phyloP scores from a whole-genome alignment of 92 coral and sea anemone species.

The Zoanthus solanderi region DNA sequence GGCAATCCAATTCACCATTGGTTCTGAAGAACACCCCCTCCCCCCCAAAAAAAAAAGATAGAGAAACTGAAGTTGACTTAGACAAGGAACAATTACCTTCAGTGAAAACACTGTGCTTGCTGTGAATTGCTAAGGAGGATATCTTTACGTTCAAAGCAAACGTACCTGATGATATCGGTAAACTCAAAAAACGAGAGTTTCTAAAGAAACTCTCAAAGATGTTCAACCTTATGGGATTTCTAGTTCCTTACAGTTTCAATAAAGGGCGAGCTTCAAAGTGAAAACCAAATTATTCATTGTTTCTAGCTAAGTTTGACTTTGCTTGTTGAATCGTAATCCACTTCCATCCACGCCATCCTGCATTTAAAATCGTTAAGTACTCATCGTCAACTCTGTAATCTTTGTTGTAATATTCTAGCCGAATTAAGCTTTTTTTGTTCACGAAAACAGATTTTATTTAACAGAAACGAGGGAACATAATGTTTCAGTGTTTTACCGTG shows the following conservation, averaged over 20 bases:
- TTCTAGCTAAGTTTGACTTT: constrained; percentile 1
- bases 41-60: constrained; percentile 1
- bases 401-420: too few species aligned
- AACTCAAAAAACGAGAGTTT: constrained; percentile 60
- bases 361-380: not conserved
- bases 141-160: constrained; percentile 55
- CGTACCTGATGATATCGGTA: constrained; percentile 26
- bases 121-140: constrained; percentile 68
- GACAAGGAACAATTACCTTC: constrained; percentile 56
- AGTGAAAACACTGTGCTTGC: constrained; percentile 63
- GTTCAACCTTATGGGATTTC: too few species aligned
- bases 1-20: constrained; percentile 57
- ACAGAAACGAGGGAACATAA: too few species aligned
- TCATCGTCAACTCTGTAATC: too few species aligned
- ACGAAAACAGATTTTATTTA: too few species aligned
- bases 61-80: constrained; percentile 29
- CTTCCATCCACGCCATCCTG: constrained; percentile 7
- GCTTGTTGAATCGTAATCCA: constrained; percentile 6
- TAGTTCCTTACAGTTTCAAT: not conserved
- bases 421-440: too few species aligned
- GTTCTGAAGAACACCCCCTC: constrained; percentile 42
- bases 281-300: not conserved
- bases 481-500: too few species aligned
- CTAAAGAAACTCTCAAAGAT: constrained; percentile 49
- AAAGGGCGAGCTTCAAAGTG: not conserved